phyloP scores from a whole-genome alignment of 2,888 invertebrate species.

The Ormyrus labotus region DNA sequence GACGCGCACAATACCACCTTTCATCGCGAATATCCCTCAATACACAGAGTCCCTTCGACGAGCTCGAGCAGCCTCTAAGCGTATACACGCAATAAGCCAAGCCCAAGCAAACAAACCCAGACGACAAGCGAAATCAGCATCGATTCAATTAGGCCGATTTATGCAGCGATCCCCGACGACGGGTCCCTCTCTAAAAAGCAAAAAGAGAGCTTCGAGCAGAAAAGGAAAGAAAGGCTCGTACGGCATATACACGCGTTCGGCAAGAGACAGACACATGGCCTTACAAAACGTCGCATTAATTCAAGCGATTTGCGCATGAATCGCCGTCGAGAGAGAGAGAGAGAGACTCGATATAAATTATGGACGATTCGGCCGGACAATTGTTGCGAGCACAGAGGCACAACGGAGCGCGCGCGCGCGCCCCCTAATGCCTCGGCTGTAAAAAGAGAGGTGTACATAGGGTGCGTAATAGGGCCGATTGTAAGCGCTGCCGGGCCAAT shows the following conservation, averaged over 20 bases:
- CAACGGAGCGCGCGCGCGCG: conserved; percentile 59
- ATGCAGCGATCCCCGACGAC: background rate
- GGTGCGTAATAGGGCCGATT: conserved; percentile 73
- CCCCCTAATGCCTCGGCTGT: conserved; percentile 54
- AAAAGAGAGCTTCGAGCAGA: too few species aligned
- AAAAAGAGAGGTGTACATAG: conserved; percentile 61
- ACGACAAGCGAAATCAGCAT: conserved; percentile 18
- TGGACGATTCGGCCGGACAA: conserved; percentile 49
- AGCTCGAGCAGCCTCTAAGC: background rate
- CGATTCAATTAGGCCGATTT: conserved; percentile 37
- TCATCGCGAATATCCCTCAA: too few species aligned
- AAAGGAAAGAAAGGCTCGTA: background rate
- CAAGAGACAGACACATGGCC: background rate
- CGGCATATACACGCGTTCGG: background rate
- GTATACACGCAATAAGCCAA: conserved; percentile 30
- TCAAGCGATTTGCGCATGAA: conserved; percentile 47
- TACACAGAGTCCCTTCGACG: too few species aligned
- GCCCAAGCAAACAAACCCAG: conserved; percentile 54
- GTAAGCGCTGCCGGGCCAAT: conserved; percentile 74
- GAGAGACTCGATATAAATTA: conserved; percentile 43
- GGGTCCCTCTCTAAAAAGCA: background rate
- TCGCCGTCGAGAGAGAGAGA: background rate
- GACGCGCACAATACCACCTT: too few species aligned
- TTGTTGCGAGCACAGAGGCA: conserved; percentile 14
- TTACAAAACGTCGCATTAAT: conserved; percentile 50